Evolutionary conservation across 2,113 vertebrate genomes (phyloP), one percentile per base, ranked within the genome.

Genomic region (Boulengeromyrus knoepffleri): DNA sequence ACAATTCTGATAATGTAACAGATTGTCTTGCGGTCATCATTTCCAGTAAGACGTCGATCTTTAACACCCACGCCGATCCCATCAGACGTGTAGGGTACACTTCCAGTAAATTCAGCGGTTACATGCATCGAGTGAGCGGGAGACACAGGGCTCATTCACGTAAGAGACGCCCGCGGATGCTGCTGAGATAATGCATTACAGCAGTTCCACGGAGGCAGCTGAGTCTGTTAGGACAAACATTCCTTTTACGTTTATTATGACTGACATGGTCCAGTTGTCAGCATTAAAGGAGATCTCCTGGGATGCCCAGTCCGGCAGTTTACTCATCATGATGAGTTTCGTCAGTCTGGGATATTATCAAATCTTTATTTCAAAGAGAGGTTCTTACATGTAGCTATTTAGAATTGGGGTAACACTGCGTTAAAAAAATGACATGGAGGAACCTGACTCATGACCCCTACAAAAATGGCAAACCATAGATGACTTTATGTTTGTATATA

Each of bases 31-130:
- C 53, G 90, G 88, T 87, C 84, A 58, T 49, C 47, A 12, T 70
- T 91, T 87, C 90, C 83, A 89, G 88, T 89, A 90, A 90, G 46
- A 87, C 19, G 39, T 83, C 45, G 31, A 90, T 87, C 89, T 90
- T 70, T 45, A 89, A 89, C 62, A 89, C 36, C 62, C 84, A 89
- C 83, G 42, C 58, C 3, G 70, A 74, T 56, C 84, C 84, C 85
- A 89, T 46, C 83, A 87, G 12, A 46, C 39, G 12, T 56, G 21
- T 49, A 47, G 58, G 36, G 21, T 58, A 46, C 12, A 85, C 24
- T 90, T 90, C 89, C 89, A 87, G 89, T 87, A 87, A 87, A 24
- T 31, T 39, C 36, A 45, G 49, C 3, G 10, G 47, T 13, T 80
- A 31, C 19, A 19, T 24, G 21, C 85, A 2, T 24, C 1, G 5